Conservation (phyloP, 1,140 invertebrate species). For the Macrotrachela quadricornifera region DNA sequence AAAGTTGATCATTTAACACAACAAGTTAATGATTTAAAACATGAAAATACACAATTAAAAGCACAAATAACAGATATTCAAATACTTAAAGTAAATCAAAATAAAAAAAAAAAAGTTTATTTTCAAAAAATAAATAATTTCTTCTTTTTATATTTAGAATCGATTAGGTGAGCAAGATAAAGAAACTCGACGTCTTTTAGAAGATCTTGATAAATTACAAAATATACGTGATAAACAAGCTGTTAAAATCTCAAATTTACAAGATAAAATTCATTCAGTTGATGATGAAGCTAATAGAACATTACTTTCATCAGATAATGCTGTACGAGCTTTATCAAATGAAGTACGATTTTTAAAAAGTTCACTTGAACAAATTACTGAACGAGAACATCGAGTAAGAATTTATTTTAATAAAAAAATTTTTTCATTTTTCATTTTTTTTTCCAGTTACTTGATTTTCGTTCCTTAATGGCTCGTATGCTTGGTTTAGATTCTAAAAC, state of each 20-base stretch:
- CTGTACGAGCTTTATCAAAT: slow-evolving; percentile 26
- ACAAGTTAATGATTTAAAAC: slow-evolving; percentile 3
- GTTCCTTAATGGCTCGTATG: slow-evolving; percentile 25
- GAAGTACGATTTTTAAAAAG: slow-evolving; percentile 27
- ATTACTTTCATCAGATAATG: slow-evolving; percentile 18
- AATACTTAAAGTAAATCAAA: not conserved
- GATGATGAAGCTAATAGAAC: slow-evolving; percentile 16
- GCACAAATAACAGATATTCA: slow-evolving; percentile 1
- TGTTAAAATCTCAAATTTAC: slow-evolving; percentile 21
- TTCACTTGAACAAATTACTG: slow-evolving; percentile 19
- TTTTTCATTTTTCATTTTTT: slow-evolving; percentile 6
- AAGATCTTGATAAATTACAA: slow-evolving; percentile 24
- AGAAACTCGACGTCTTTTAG: slow-evolving; percentile 20
- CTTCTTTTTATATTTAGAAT: not conserved
- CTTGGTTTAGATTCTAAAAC: slow-evolving; percentile 26
- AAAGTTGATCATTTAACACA: slow-evolving; percentile 8
- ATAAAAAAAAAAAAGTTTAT: too few species aligned
- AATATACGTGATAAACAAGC: slow-evolving; percentile 22
- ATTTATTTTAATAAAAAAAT: not conserved
- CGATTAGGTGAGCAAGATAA: slow-evolving; percentile 18
- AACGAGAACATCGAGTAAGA: slow-evolving; percentile 25
- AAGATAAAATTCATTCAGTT: slow-evolving; percentile 13
- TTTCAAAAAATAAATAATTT: too few species aligned
- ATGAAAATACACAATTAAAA: slow-evolving; percentile 5
- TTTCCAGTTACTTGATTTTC: slow-evolving; percentile 27